Evolutionary conservation across 2,797 vertebrate species (phyloP), one percentile per base, ranked within the genome.

Genomic region (Sebastes matsubarae): DNA sequence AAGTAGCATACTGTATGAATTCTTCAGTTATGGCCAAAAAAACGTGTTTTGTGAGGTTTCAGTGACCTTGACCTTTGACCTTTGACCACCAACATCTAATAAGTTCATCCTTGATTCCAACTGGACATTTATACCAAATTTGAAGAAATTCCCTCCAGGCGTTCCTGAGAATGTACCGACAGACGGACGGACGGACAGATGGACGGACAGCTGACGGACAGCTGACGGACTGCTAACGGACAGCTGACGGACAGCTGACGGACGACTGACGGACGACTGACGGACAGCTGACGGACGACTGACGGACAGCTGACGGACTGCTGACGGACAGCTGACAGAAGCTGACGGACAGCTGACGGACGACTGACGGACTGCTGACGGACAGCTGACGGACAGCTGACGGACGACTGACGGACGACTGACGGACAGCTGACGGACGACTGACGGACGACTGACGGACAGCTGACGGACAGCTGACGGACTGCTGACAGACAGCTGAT

Each of bases 301-400:
- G 13, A 42, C 2, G 13, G 13, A 42, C 14, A 0, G 5, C 38
- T 42, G 5, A 42, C 5, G 2, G 13, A 42, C 13, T 0, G 6
- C 38, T 42, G 38, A 42, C 6, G 2, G 12, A 38, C 36, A 0
- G 5, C 36, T 14, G 13, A 38, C 12, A 1, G 9, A 36, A 1
- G 10, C 36, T 38, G 36, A 38, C 12, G 5, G 36, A 38, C 12
- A 0, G 13, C 12, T 38, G 36, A 38, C 36, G 36, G 36, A 13
- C 36, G 0, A 1, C 36, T 38, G 36, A 14, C 12, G 1, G 38
- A 46, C 14, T 0, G 0, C 38, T 42, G 38, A 42, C 14, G 38
- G 38, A 42, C 38, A 0, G 1, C 6, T 46, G 2, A 46, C 6
- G 6, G 42, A 46, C 38, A 0, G 13, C 38, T 42, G 38, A 42